Evolutionary conservation across 2,113 vertebrate species (phyloP).

Genomic region (Scartelaos histophorus): DNA sequence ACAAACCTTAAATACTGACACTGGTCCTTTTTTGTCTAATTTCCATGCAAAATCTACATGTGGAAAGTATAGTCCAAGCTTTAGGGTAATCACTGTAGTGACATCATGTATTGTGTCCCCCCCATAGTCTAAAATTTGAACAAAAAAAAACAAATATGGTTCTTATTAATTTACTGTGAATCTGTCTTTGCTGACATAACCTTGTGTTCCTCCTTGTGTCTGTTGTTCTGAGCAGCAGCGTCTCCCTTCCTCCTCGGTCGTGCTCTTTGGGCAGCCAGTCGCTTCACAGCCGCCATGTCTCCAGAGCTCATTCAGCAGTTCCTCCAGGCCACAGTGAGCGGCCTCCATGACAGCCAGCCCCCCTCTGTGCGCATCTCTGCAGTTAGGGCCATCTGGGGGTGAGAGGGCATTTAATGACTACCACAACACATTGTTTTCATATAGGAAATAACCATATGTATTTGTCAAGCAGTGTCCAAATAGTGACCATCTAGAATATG

Average conservation of each 20-base stretch:
- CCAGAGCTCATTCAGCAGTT: constrained; percentile 98
- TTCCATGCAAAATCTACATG: too few relatives aligned
- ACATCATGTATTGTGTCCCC: neutral
- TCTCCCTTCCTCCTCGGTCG: constrained; percentile 95
- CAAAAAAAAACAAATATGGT: neutral
- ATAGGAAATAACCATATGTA: neutral
- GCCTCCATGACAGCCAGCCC: constrained; percentile 91
- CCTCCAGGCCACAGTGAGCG: constrained; percentile 95
- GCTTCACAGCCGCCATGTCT: constrained; percentile 96
- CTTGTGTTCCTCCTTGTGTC: neutral
- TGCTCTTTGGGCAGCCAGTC: constrained; percentile 95
- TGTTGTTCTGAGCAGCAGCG: constrained; percentile 60
- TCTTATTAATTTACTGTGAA: neutral
- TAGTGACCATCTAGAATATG: neutral
- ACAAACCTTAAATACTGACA: neutral
- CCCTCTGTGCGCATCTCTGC: constrained; percentile 95
- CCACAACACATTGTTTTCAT: neutral
- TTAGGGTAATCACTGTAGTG: neutral
- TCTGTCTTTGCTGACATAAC: neutral
- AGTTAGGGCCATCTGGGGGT: constrained; percentile 98
- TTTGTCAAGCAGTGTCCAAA: too few relatives aligned
- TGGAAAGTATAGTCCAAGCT: too few relatives aligned
- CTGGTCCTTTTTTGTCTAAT: too few relatives aligned
- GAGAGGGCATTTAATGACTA: constrained; percentile 49
- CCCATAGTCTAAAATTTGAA: too few relatives aligned